Evolutionary conservation across 2,113 vertebrate genomes (phyloP).

Genomic region (Sminthopsis crassicaudata): DNA sequence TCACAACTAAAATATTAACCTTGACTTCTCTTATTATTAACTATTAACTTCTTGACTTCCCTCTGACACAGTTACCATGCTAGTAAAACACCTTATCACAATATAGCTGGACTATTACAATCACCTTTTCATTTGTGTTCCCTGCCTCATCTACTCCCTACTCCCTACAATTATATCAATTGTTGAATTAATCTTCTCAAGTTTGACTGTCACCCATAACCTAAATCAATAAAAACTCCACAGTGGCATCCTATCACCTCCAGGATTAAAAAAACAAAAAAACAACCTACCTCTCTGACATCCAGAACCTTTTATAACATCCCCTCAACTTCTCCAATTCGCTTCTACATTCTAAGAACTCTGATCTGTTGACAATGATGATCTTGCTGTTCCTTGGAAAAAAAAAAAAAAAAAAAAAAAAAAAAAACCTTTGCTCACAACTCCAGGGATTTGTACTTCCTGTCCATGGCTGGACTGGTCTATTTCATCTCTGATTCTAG

Average conservation of each 20-base stretch:
- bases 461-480: background rate
- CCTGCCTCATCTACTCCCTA: background rate
- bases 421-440: background rate
- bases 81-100: background rate
- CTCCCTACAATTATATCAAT: background rate
- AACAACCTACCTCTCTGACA: background rate
- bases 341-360: background rate
- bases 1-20: background rate
- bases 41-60: background rate
- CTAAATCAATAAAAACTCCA: background rate
- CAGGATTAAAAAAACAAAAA: background rate
- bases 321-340: background rate
- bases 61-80: too few relatives aligned
- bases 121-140: background rate
- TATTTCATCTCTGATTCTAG: background rate
- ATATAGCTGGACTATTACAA: background rate
- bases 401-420: too few relatives aligned
- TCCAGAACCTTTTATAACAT: background rate
- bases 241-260: background rate
- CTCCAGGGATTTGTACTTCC: background rate
- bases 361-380: background rate
- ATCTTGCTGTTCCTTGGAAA: background rate
- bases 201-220: background rate
- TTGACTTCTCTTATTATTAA: background rate
- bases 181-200: background rate